phyloP scores from a whole-genome alignment of 2,888 invertebrate genomes.

The Xylota sylvarum region DNA sequence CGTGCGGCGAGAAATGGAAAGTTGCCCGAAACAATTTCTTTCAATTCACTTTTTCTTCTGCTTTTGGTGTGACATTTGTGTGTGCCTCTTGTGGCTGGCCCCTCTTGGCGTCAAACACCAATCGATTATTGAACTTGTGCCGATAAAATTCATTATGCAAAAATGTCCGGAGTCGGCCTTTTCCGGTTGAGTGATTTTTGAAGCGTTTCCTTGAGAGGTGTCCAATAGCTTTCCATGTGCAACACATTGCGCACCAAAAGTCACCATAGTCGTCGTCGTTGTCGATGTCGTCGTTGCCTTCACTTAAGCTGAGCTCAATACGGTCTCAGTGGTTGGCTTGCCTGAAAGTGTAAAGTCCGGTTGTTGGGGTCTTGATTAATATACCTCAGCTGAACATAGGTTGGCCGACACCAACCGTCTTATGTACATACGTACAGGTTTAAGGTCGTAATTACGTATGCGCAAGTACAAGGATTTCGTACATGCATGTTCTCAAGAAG shows the following conservation, averaged over 20 bases:
- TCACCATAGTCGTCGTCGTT: conserved; percentile 17
- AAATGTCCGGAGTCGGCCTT: conserved; percentile 28
- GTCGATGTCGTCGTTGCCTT: neutral
- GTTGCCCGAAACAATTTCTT: conserved; percentile 30
- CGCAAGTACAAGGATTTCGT: conserved; percentile 63
- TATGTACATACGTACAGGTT: conserved; percentile 33
- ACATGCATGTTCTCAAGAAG: conserved; percentile 34
- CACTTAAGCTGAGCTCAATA: conserved; percentile 10
- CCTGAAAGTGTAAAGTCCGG: conserved; percentile 12
- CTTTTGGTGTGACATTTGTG: conserved; percentile 21
- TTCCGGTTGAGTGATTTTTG: conserved; percentile 47
- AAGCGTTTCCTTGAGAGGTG: conserved; percentile 31
- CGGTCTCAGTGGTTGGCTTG: neutral
- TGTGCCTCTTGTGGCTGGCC: no score
- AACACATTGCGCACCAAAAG: conserved; percentile 25
- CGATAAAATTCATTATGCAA: conserved; percentile 18
- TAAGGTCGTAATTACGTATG: conserved; percentile 53
- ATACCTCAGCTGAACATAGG: conserved; percentile 1
- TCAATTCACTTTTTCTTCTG: conserved; percentile 46
- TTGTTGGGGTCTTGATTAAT: conserved; percentile 2
- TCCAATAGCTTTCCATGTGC: conserved; percentile 28
- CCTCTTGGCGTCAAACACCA: neutral
- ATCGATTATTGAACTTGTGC: conserved; percentile 34
- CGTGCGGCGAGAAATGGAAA: conserved; percentile 57
- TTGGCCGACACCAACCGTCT: conserved; percentile 16